Evolutionary conservation across 2,797 vertebrate genomes (phyloP), one percentile per base, ranked within the genome.

Genomic region (Danio albolineatus): DNA sequence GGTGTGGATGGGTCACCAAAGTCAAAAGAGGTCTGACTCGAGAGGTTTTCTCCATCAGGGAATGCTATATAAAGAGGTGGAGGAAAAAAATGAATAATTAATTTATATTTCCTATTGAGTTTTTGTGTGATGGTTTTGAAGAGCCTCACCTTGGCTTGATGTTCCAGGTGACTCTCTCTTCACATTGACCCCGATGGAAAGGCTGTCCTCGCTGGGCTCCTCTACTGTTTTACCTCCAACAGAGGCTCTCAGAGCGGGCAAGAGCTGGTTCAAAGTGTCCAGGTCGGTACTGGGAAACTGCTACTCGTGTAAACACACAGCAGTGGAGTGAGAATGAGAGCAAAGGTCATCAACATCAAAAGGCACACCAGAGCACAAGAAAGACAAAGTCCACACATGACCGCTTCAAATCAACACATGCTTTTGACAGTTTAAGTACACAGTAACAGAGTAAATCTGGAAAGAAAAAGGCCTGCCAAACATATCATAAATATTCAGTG

Each of bases 221-320:
- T 88, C 88, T 80, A 87, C 44, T 84, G 80, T 10, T 19, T 66
- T 82, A 41, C 76, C 91, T 83, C 84, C 89, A n/a, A 89, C 87
- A 0, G 92, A 89, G 86, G 94, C 94, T 90, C 95, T 95, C 85
- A 94, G 89, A 1, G 93, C 90, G 12, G 96, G 95, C 78, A 96
- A 89, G 84, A 96, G 91, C 90, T 97, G 95, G 88, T 91, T 92
- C 82, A 96, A 91, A 85, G 96, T 92, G 82, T 97, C 95, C 85
- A 94, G 87, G 85, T 97, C 96, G 5, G 93, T 92, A 82, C 84
- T 70, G 36, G 94, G 89, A 84, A 96, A 95, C 96, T 98, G 85
- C 53, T 81, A 46, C 69, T 83, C 28, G 73, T 14, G 57, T 38
- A 57, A 28, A 82, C 56, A 64, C 21, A 79, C 39, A 77, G 77